Evolutionary conservation across 2,888 invertebrate genomes (phyloP), one percentile per base, ranked within the genome.

Genomic region (Cistogaster globosa): DNA sequence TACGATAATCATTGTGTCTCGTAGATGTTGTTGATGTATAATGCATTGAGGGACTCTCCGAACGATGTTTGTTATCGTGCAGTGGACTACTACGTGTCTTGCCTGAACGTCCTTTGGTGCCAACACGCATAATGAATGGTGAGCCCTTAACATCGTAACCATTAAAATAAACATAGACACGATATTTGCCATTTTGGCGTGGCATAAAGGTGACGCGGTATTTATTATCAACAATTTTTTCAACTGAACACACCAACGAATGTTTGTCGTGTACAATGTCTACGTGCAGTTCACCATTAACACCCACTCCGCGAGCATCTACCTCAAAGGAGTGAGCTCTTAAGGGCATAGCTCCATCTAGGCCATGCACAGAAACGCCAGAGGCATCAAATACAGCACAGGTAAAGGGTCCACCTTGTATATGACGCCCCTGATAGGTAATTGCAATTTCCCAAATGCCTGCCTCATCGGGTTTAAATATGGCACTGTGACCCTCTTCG

Each of bases 391-490:
- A 99, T 0, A 98, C 98, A 89, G 98, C 96, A 91, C 99, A 98
- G 0, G 97, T 97, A 92, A 98, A 99, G 1, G 99, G 99, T 20
- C 98, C 98, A 78, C 99, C 99, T 92, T 96, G 96, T 88, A 99
- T 98, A 91, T 99, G 98, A 89, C 98, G 96, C 45, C 98, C 98
- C 91, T 98, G 98, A 92, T 99, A 99, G 45, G 97, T 96, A 87
- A 99, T 98, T 87, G 97, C 97, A 78, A 99, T 98, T 89, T 97
- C 96, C 99, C 99, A 99, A 90, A 98, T 97, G 79, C 99, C 99
- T 53, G 98, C 97, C 93, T 99, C 99, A 89, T 98, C 97, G 0
- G 99, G 99, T 91, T 98, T 97, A 93, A 99, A 99, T 89, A 97
- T 98, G 87, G 99, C 98, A 88, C 97, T 97, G 91, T 98, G 98